Base-by-base conservation (phyloP, 2,797 vertebrate species). In the Tiaroga cobitis region DNA sequence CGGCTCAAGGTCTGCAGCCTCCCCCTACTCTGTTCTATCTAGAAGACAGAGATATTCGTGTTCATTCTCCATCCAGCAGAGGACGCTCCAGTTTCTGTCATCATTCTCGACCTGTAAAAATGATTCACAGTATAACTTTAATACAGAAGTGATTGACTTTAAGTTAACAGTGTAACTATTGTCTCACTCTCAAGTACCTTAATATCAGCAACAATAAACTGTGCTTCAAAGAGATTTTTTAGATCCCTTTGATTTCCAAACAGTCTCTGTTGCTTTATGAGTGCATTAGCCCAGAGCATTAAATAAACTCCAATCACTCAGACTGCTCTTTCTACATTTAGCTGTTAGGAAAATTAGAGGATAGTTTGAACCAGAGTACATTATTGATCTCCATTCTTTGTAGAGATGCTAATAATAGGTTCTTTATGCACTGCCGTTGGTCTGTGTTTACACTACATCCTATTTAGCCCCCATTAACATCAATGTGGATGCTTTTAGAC, bases 321-420 rank as follows among this genome's bases (percentile, higher is more conserved):
- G 8, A 49, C 26, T 5, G 63, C 29, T 51, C 34, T 81, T 41
- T 68, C 67, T 43, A 61, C 75, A 82, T 85, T 34, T 51, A 88
- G 72, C 87, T 79, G 63, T 65, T 32, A 8, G 63, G 63, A 19
- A 65, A 65, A 88, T 89, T 86, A 90, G 85, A 91, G 87, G 88
- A 92, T 92, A 92, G 91, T 92, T 90, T 87, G 87, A 41, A 69
- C 88, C 92, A 91, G 87, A 49, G 13, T 41, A 46, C 91, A 90
- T 92, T 81, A 91, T 91, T 46, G 81, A 90, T 90, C 90, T 86
- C 76, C 32, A 26, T 65, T 72, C 54, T 43, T 41, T 39, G 63
- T 39, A 67, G 43, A 76, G 59, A 51, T 56, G 83, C 37, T 76
- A 75, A 70, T 68, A 81, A 91, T 82, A 90, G 87, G 74, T 69